These are phyloP conservation scores for Colistium nudipinnis DNA, from an alignment of 2,113 vertebrate genomes.

Conservation along the genomic window DNA sequence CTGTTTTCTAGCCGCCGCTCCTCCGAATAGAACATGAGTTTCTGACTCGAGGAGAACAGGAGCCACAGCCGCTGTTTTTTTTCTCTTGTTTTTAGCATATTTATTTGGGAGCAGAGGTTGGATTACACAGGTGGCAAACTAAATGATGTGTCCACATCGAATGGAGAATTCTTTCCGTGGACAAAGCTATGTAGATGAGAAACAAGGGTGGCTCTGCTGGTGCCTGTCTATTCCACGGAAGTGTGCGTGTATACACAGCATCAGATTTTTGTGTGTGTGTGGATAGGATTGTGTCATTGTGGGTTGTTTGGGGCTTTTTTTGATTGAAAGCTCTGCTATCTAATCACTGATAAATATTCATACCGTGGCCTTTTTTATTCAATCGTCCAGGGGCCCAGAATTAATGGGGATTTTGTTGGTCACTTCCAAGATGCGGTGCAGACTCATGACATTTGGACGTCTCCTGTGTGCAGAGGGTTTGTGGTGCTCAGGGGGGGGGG, in stretches of 20 bases:
- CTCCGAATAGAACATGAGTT: slow-evolving; percentile 71
- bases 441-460: slow-evolving; percentile 62
- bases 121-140: slow-evolving; percentile 54
- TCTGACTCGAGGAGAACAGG: slow-evolving; percentile 55
- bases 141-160: slow-evolving; percentile 71
- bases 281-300: slow-evolving; percentile 42
- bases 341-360: slow-evolving; percentile 72
- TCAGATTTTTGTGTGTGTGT: slow-evolving; percentile 32
- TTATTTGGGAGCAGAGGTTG: slow-evolving; percentile 74
- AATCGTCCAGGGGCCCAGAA: slow-evolving; percentile 45
- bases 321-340: slow-evolving; percentile 61
- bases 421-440: slow-evolving; percentile 28
- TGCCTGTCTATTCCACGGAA: slow-evolving; percentile 55
- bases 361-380: slow-evolving; percentile 64
- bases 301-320: slow-evolving; percentile 26
- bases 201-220: slow-evolving; percentile 30
- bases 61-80: slow-evolving; percentile 43
- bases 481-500: neutral
- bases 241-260: too few species aligned
- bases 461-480: slow-evolving; percentile 7
- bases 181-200: slow-evolving; percentile 50
- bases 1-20: slow-evolving; percentile 62
- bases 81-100: too few species aligned
- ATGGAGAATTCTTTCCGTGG: slow-evolving; percentile 55
- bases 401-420: slow-evolving; percentile 56